Conservation (phyloP, 2,888 invertebrate species). For the Drosophila anomalipes region DNA sequence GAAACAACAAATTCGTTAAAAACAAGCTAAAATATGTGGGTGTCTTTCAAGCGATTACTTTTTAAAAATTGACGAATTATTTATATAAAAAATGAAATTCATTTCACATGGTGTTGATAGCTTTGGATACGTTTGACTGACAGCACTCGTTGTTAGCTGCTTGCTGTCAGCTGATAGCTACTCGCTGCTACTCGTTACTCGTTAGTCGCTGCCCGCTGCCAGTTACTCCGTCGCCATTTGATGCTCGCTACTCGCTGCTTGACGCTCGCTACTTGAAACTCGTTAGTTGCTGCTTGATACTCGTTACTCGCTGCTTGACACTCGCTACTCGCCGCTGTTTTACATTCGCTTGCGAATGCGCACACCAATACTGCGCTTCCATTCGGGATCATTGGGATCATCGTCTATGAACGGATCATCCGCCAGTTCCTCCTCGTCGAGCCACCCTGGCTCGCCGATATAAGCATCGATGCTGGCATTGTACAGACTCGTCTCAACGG, state of each 20-base stretch:
- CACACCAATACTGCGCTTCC: slow-evolving; percentile 86
- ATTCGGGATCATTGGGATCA: slow-evolving; percentile 94
- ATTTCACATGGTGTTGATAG: slow-evolving; percentile 16
- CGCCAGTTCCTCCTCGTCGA: slow-evolving; percentile 65
- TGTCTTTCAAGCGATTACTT: slow-evolving; percentile 19
- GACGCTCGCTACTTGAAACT: not conserved
- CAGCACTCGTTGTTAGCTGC: not conserved
- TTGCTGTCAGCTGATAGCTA: not conserved
- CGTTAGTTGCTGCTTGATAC: not conserved
- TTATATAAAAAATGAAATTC: slow-evolving; percentile 37
- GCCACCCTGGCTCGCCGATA: slow-evolving; percentile 59
- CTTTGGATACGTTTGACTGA: not conserved
- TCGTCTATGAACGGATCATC: slow-evolving; percentile 89
- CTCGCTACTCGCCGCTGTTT: slow-evolving; percentile 2
- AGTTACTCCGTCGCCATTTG: not conserved
- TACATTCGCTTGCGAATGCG: slow-evolving; percentile 64
- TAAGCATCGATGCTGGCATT: slow-evolving; percentile 75
- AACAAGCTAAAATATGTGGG: slow-evolving; percentile 68
- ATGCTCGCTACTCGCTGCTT: not conserved
- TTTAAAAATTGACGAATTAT: slow-evolving; percentile 45
- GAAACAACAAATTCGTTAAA: slow-evolving; percentile 46
- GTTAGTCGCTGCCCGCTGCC: not conserved
- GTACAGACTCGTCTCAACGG: slow-evolving; percentile 48
- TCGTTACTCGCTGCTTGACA: not conserved
- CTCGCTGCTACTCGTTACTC: not conserved